Conservation (phyloP, 2,797 vertebrate species). For the Spheniscus humboldti region DNA sequence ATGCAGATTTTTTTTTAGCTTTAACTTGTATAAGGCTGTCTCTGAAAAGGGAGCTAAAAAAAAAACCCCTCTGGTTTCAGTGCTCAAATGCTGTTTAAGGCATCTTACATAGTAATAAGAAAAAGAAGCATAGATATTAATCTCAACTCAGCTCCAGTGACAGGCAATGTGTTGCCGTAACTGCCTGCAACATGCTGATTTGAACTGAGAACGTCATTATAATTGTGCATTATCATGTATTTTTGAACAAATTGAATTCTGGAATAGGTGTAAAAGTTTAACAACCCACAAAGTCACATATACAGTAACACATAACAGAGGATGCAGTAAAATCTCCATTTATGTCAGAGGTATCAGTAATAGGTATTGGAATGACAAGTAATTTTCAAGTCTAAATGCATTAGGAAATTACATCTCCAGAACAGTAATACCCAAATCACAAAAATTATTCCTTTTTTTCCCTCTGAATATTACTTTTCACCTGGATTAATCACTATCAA, state of each 20-base stretch:
- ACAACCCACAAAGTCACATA: background rate
- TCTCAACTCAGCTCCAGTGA: background rate
- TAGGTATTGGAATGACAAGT: background rate
- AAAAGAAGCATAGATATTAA: constrained; percentile 20
- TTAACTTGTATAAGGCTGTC: background rate
- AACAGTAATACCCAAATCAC: background rate
- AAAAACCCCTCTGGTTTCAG: background rate
- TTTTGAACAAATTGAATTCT: constrained; percentile 37
- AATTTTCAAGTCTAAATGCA: constrained; percentile 1
- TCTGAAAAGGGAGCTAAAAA: background rate
- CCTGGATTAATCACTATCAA: background rate
- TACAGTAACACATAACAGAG: background rate
- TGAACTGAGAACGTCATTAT: background rate
- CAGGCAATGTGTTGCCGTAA: background rate
- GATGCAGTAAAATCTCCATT: background rate
- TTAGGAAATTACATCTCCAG: background rate
- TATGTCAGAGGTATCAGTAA: background rate
- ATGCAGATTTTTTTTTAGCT: background rate
- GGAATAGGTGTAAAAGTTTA: constrained; percentile 24
- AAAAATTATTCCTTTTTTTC: background rate
- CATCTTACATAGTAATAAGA: background rate
- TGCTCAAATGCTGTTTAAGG: background rate
- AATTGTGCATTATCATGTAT: background rate
- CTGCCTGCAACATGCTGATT: constrained; percentile 30
- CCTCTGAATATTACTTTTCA: background rate